Percentiles rank a stretch among this genome's conserved stretches.
Conservation (phyloP, 2,888 invertebrate species). For the Acleris holmiana region DNA sequence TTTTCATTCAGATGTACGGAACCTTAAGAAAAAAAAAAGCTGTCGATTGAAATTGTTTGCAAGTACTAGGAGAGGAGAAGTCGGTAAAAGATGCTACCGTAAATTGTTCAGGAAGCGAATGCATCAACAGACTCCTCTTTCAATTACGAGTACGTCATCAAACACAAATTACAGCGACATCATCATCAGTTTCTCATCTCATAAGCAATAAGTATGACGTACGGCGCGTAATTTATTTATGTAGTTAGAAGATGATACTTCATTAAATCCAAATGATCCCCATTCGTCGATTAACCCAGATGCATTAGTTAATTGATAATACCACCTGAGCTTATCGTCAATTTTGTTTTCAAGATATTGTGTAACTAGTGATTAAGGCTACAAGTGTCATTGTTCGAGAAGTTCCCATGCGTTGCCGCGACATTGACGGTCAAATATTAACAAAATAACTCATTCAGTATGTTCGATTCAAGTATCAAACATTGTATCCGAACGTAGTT, state of each 20-base stretch:
- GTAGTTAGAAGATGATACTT: no score
- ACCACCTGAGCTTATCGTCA: no score
- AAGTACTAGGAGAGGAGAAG: not conserved
- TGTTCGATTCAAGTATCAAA: no score
- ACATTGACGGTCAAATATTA: conserved; percentile 8
- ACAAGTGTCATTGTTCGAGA: not conserved
- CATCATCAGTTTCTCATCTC: conserved; percentile 2
- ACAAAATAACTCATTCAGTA: no score
- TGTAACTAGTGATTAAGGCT: not conserved
- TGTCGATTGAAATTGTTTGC: no score
- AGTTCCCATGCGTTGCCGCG: not conserved
- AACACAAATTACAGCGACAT: not conserved
- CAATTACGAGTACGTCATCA: conserved; percentile 1
- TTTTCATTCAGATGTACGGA: no score
- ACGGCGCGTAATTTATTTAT: not conserved
- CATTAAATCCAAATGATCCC: no score
- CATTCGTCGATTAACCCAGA: no score
- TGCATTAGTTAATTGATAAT: no score
- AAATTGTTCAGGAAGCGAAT: not conserved
- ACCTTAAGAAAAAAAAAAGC: no score
- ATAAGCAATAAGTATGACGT: not conserved
- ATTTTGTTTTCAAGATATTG: not conserved
- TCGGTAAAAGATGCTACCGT: not conserved
- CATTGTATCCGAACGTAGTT: no score
- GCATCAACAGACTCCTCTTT: not conserved